Conservation (phyloP, 2,888 invertebrate species). For the Rosalia funebris region DNA sequence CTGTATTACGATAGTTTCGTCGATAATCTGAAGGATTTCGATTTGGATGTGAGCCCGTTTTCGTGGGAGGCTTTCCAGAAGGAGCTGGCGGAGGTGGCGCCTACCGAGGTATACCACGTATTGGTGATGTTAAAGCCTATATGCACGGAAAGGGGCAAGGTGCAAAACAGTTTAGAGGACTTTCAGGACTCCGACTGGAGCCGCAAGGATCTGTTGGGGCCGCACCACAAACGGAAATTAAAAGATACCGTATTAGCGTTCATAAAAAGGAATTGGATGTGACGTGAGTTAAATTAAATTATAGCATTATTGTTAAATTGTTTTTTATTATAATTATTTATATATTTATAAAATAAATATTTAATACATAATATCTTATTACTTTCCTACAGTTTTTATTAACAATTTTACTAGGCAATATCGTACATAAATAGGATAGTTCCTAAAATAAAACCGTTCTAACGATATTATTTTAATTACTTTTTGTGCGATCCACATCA, state of each 20-base stretch:
- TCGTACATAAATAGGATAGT: neutral
- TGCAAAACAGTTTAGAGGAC: conserved; percentile 64
- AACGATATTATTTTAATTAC: neutral
- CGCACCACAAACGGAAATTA: conserved; percentile 58
- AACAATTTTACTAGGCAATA: neutral
- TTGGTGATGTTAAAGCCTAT: conserved; percentile 66
- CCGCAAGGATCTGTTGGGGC: conserved; percentile 57
- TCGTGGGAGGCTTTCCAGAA: conserved; percentile 62
- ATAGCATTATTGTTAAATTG: neutral
- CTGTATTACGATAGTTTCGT: conserved; percentile 67
- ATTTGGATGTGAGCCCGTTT: conserved; percentile 57
- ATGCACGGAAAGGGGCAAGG: conserved; percentile 63
- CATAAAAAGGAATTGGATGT: conserved; percentile 58
- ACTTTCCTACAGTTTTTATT: neutral
- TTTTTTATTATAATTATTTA: conserved; percentile 5
- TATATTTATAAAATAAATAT: conserved; percentile 13
- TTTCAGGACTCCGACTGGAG: conserved; percentile 61
- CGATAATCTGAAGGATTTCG: conserved; percentile 59
- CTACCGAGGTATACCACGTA: conserved; percentile 64
- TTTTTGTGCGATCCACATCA: conserved; percentile 23
- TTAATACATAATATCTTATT: neutral
- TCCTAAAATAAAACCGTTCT: neutral
- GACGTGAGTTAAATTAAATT: conserved; percentile 22
- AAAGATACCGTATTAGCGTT: conserved; percentile 57
- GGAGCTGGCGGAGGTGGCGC: conserved; percentile 63